Percentiles rank a stretch among this genome's conserved stretches.
These are phyloP conservation scores for Hippocampus barbouri DNA, from an alignment of 2,113 vertebrate genomes.

Conservation along the genomic window DNA sequence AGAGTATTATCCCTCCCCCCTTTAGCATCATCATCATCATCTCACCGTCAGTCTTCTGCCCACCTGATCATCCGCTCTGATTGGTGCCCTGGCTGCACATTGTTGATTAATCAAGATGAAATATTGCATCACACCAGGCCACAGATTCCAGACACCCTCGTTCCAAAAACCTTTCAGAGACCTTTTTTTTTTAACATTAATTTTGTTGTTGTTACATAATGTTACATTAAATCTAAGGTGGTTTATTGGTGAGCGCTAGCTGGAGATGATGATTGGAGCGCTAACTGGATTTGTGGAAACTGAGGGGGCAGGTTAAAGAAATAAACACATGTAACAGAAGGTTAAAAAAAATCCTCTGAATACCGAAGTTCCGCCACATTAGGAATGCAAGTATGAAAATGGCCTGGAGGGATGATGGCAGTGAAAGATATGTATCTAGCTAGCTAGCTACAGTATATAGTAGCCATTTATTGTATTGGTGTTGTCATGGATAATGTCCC, in stretches of 20 bases:
- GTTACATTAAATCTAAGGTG: slow-evolving; percentile 6
- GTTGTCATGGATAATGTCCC: too few relatives aligned
- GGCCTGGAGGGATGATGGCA: not conserved
- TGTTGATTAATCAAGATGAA: slow-evolving; percentile 28
- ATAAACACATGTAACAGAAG: slow-evolving; percentile 6
- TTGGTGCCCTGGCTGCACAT: slow-evolving; percentile 14
- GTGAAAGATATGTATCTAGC: slow-evolving; percentile 43
- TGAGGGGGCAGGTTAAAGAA: not conserved
- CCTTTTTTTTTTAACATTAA: not conserved
- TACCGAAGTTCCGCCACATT: slow-evolving; percentile 7
- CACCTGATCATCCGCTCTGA: slow-evolving; percentile 34
- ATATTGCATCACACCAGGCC: slow-evolving; percentile 11
- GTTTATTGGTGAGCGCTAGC: slow-evolving; percentile 15
- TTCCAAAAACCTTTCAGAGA: not conserved
- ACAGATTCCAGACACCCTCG: slow-evolving; percentile 8
- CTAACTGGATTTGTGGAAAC: slow-evolving; percentile 43
- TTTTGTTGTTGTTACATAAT: slow-evolving; percentile 17
- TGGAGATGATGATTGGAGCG: slow-evolving; percentile 29
- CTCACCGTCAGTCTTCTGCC: slow-evolving; percentile 15
- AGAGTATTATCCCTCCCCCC: slow-evolving; percentile 6
- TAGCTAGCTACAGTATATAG: too few relatives aligned
- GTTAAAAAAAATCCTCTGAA: slow-evolving; percentile 6
- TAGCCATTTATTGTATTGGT: too few relatives aligned
- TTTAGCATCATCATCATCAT: slow-evolving; percentile 6
- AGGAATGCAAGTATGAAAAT: slow-evolving; percentile 31